Conservation (phyloP, 1,140 invertebrate genomes). For the Galleria mellonella region DNA sequence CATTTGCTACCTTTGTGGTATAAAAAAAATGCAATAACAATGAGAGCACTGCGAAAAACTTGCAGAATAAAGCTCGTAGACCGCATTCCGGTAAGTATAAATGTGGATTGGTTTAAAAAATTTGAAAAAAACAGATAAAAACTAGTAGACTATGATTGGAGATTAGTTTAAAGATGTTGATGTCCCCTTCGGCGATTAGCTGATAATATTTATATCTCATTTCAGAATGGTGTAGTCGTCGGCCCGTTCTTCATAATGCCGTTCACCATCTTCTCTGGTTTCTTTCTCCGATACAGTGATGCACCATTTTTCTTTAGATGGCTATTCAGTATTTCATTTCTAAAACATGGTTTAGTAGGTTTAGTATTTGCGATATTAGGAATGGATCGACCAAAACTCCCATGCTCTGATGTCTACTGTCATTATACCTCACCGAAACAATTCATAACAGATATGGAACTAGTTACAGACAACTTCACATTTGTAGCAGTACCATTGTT, state of each 20-base stretch:
- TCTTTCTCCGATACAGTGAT: constrained; percentile 90
- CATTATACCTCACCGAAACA: constrained; percentile 81
- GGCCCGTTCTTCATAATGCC: constrained; percentile 89
- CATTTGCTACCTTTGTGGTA: too few species aligned
- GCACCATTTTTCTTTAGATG: constrained; percentile 87
- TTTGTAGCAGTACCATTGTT: constrained; percentile 74
- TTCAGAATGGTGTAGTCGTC: constrained; percentile 87
- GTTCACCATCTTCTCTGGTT: constrained; percentile 91
- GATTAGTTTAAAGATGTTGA: too few species aligned
- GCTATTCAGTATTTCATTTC: constrained; percentile 90
- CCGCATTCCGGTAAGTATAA: too few species aligned
- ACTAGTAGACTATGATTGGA: too few species aligned
- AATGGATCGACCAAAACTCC: constrained; percentile 80
- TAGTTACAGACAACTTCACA: constrained; percentile 80
- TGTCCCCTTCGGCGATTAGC: too few species aligned
- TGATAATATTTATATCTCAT: too few species aligned
- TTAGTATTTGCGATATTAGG: constrained; percentile 78
- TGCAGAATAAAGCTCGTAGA: too few species aligned
- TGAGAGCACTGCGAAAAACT: too few species aligned
- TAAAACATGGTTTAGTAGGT: constrained; percentile 86
- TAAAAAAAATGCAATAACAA: too few species aligned
- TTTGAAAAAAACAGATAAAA: too few species aligned
- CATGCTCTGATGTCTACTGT: constrained; percentile 80
- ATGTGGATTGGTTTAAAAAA: too few species aligned
- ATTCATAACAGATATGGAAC: constrained; percentile 83